Conservation (phyloP, 2,797 vertebrate genomes). For the Pangasius krempfi region DNA sequence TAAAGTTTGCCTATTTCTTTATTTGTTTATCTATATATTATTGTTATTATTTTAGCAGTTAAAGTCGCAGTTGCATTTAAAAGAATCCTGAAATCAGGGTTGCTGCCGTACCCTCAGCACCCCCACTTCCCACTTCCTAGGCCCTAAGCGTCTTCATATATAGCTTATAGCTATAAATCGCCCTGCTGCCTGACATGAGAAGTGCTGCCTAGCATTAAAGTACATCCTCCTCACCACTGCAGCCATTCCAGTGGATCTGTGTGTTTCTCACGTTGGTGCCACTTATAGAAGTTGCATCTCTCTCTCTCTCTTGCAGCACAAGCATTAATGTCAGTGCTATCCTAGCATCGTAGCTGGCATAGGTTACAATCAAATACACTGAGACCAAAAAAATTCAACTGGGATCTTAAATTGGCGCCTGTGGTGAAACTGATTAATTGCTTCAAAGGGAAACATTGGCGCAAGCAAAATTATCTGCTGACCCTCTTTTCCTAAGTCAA, state of each 20-base stretch:
- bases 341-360: constrained; percentile 8
- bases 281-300: neutral
- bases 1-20: neutral
- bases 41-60: neutral
- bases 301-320: constrained; percentile 12
- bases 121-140: neutral
- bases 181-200: constrained; percentile 11
- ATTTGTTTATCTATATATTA: neutral
- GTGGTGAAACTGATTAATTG: constrained; percentile 23
- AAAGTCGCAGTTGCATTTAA: neutral
- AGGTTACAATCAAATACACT: constrained; percentile 31
- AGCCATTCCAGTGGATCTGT: neutral
- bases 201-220: neutral
- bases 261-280: neutral
- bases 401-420: constrained; percentile 5
- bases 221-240: neutral
- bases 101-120: neutral
- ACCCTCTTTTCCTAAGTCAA: constrained; percentile 22
- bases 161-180: neutral
- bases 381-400: constrained; percentile 10
- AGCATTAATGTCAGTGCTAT: constrained; percentile 8
- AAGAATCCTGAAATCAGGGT: neutral
- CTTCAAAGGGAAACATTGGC: neutral
- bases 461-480: constrained; percentile 22
- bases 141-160: neutral